phyloP scores from a whole-genome alignment of 2,797 vertebrate species.

The Gymnocypris eckloni region DNA sequence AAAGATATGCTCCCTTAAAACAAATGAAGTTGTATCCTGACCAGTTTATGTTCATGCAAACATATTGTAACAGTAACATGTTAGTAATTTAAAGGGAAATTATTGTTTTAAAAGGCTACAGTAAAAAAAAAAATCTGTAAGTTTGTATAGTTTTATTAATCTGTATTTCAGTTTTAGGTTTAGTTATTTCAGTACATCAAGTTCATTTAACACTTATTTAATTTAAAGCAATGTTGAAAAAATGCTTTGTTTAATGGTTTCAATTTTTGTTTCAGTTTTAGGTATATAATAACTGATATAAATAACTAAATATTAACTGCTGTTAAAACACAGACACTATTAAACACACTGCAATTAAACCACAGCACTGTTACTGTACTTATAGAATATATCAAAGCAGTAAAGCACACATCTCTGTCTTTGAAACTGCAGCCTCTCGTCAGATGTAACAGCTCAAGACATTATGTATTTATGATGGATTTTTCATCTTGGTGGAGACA shows the following conservation, averaged over 20 bases:
- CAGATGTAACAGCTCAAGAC: not conserved
- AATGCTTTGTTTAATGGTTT: not conserved
- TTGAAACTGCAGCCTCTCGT: slow-evolving; percentile 1
- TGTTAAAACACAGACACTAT: not conserved
- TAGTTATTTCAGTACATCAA: not conserved
- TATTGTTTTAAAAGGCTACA: not conserved
- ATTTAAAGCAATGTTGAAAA: not conserved
- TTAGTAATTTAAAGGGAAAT: not conserved
- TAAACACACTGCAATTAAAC: not conserved
- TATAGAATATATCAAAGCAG: not conserved
- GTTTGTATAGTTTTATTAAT: not conserved
- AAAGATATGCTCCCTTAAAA: slow-evolving; percentile 18
- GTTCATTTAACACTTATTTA: not conserved
- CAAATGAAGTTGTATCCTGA: not conserved
- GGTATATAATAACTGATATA: not conserved
- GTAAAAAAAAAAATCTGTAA: not conserved
- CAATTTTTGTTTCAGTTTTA: not conserved
- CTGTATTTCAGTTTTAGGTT: not conserved
- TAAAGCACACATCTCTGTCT: slow-evolving; percentile 3
- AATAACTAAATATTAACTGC: not conserved
- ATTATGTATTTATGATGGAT: not conserved
- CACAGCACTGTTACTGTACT: not conserved
- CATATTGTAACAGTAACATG: not conserved
- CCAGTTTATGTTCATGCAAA: not conserved
- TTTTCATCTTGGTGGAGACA: not conserved